These are phyloP conservation scores for Xestia xanthographa DNA, from an alignment of 2,888 invertebrate species.

Conservation along the genomic window DNA sequence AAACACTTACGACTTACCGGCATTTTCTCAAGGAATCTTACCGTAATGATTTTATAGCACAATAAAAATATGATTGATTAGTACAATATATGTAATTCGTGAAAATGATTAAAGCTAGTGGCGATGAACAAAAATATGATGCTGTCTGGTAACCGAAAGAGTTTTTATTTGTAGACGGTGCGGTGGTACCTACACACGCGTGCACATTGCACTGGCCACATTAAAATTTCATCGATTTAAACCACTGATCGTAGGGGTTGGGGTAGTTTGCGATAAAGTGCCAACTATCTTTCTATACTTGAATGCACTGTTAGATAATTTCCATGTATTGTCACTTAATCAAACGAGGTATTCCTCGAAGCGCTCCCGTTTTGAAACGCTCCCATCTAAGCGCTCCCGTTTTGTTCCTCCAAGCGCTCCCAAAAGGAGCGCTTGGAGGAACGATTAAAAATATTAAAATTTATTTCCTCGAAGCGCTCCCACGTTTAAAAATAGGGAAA, in stretches of 20 bases:
- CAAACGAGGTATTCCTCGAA: too few relatives aligned
- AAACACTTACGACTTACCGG: constrained; percentile 8
- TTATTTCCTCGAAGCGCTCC: too few relatives aligned
- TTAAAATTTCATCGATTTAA: not conserved
- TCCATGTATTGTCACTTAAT: not conserved
- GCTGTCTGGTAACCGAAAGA: not conserved
- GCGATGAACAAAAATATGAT: not conserved
- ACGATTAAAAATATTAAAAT: too few relatives aligned
- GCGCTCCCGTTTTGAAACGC: too few relatives aligned
- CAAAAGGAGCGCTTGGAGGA: too few relatives aligned
- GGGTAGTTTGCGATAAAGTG: not conserved
- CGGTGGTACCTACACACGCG: not conserved
- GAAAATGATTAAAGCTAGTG: not conserved
- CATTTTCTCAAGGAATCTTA: not conserved
- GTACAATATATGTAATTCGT: not conserved
- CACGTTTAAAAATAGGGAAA: too few relatives aligned
- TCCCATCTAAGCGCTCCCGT: too few relatives aligned
- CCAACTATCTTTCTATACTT: not conserved
- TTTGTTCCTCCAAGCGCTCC: too few relatives aligned
- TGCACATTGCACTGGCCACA: not conserved
- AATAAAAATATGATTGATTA: not conserved
- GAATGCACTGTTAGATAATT: not conserved
- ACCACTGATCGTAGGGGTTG: not conserved
- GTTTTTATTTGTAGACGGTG: not conserved
- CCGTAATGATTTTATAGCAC: not conserved